Evolutionary conservation across 2,797 vertebrate genomes (phyloP).

Genomic region (Pyrocephalus nanus): DNA sequence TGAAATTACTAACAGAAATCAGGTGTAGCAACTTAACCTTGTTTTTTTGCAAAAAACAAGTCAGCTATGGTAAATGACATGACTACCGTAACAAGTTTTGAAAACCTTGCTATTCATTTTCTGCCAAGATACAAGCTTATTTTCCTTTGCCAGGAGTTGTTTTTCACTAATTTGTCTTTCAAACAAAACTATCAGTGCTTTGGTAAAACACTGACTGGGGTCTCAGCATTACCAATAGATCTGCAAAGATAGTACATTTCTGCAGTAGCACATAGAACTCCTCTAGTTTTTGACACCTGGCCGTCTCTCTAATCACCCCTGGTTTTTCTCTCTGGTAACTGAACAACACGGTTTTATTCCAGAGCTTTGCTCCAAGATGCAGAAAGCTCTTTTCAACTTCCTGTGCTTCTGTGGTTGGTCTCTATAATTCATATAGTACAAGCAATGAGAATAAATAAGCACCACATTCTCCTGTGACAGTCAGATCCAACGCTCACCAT

Average conservation of each 20-base stretch:
- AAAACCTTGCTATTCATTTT: not conserved
- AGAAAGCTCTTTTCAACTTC: not conserved
- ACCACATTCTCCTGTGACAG: not conserved
- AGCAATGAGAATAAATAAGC: not conserved
- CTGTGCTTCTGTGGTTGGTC: not conserved
- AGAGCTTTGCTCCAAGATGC: not conserved
- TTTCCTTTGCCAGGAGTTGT: not conserved
- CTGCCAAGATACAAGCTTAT: not conserved
- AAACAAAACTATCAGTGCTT: not conserved
- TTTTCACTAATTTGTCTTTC: not conserved
- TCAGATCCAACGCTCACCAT: accelerated
- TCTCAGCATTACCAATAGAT: not conserved
- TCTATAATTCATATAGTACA: not conserved
- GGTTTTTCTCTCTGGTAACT: not conserved
- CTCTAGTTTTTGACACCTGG: not conserved
- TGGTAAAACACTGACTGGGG: not conserved
- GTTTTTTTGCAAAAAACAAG: not conserved
- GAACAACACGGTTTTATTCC: not conserved
- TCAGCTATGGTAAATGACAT: not conserved
- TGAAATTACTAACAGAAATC: not conserved
- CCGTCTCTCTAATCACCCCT: not conserved
- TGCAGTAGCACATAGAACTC: not conserved
- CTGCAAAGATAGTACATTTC: not conserved
- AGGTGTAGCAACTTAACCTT: not conserved
- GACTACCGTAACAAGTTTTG: not conserved